Conservation (phyloP, 2,888 invertebrate species). For the Clepsis dumicolana region DNA sequence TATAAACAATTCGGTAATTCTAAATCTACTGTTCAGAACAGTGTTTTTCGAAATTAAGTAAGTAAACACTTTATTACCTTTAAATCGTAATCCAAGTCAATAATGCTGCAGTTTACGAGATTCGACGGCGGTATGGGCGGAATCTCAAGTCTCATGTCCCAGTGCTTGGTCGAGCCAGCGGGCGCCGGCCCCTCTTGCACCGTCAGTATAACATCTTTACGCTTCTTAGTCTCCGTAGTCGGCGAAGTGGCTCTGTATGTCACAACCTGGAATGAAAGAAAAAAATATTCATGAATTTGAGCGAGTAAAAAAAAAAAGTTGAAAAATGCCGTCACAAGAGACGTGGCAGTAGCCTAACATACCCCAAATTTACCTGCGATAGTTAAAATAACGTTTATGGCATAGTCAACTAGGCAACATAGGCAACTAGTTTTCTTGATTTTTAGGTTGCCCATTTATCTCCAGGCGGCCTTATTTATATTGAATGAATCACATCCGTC, state of each 20-base stretch:
- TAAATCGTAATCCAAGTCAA: constrained; percentile 91
- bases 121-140: constrained; percentile 93
- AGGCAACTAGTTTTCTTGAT: neutral
- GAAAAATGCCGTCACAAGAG: too few species aligned
- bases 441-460: neutral
- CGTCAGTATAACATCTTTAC: constrained; percentile 87
- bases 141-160: constrained; percentile 88
- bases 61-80: constrained; percentile 75
- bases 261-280: constrained; percentile 74
- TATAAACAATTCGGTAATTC: neutral
- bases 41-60: neutral
- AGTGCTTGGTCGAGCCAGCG: constrained; percentile 86
- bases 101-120: constrained; percentile 90
- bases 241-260: constrained; percentile 89
- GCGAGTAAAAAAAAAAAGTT: too few species aligned
- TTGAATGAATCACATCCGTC: neutral
- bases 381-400: neutral
- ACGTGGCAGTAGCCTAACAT: too few species aligned
- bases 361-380: too few species aligned
- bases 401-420: neutral
- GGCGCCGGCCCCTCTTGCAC: constrained; percentile 89
- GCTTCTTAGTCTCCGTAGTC: constrained; percentile 84
- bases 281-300: neutral
- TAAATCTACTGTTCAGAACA: too few species aligned
- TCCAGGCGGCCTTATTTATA: neutral